These are phyloP conservation scores for Geopemphigus sp. DNA, from an alignment of 1,140 invertebrate species.

Conservation along the genomic window DNA sequence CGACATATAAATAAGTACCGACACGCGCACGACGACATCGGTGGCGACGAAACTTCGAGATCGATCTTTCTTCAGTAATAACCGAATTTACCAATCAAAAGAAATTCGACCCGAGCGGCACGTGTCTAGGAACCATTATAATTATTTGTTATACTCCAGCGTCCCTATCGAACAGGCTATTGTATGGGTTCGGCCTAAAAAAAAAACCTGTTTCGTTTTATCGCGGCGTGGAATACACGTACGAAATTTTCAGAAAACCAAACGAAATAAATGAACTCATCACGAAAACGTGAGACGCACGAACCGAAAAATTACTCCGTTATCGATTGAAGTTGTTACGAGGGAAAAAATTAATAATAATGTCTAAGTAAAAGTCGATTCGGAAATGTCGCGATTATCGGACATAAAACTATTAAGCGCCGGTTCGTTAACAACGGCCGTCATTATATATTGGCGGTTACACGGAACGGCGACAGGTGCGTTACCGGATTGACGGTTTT, in stretches of 20 bases:
- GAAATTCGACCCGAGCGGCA: not conserved
- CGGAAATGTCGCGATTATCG: too few species aligned
- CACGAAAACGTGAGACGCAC: not conserved
- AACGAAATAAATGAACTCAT: not conserved
- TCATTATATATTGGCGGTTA: too few species aligned
- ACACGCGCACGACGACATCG: not conserved
- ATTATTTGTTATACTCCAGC: not conserved
- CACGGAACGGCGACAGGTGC: too few species aligned
- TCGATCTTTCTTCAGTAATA: not conserved
- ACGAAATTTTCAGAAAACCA: conserved; percentile 1
- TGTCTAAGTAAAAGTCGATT: too few species aligned
- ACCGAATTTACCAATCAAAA: conserved; percentile 4
- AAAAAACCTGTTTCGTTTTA: conserved; percentile 14
- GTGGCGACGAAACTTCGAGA: not conserved
- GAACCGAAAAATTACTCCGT: too few species aligned
- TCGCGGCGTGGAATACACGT: not conserved
- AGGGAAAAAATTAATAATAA: too few species aligned
- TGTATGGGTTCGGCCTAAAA: too few species aligned
- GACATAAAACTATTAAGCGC: too few species aligned
- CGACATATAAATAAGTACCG: not conserved
- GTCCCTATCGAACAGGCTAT: not conserved
- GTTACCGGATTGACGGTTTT: too few species aligned
- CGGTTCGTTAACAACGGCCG: too few species aligned
- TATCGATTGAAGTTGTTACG: too few species aligned
- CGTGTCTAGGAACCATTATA: conserved; percentile 2